Conservation (phyloP, 2,113 vertebrate species). For the Illadopsis cleaveri region DNA sequence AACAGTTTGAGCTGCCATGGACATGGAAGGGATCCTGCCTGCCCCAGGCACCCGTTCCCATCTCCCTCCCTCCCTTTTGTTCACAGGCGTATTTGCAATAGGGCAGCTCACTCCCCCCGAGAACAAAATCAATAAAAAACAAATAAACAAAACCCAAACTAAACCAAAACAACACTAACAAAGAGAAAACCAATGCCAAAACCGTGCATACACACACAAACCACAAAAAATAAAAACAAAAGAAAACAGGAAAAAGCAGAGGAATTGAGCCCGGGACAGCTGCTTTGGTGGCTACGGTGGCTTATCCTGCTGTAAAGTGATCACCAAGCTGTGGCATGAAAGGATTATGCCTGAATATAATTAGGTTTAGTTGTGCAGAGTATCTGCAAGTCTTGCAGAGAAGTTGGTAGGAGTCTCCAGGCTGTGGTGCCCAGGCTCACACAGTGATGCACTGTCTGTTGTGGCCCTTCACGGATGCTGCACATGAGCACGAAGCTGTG, state of each 20-base stretch:
- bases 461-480: neutral
- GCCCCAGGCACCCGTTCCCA: neutral
- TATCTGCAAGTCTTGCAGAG: neutral
- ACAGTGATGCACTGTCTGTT: fast-evolving
- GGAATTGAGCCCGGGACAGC: neutral
- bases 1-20: constrained; percentile 51
- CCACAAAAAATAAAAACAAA: neutral
- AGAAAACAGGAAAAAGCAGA: neutral
- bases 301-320: neutral
- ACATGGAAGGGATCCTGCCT: constrained; percentile 16
- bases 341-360: neutral
- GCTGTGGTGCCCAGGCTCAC: neutral
- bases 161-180: neutral
- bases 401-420: neutral
- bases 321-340: neutral
- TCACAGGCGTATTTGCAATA: neutral
- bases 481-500: fast-evolving
- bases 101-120: neutral
- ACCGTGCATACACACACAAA: neutral
- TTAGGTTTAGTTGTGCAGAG: neutral
- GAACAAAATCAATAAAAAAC: neutral
- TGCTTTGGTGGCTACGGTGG: constrained; percentile 8
- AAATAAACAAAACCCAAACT: neutral
- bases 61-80: constrained; percentile 30
- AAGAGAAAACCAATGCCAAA: neutral